Evolutionary conservation across 2,113 vertebrate genomes (phyloP), one percentile per base, ranked within the genome.

Genomic region (Tragelaphus scriptus): DNA sequence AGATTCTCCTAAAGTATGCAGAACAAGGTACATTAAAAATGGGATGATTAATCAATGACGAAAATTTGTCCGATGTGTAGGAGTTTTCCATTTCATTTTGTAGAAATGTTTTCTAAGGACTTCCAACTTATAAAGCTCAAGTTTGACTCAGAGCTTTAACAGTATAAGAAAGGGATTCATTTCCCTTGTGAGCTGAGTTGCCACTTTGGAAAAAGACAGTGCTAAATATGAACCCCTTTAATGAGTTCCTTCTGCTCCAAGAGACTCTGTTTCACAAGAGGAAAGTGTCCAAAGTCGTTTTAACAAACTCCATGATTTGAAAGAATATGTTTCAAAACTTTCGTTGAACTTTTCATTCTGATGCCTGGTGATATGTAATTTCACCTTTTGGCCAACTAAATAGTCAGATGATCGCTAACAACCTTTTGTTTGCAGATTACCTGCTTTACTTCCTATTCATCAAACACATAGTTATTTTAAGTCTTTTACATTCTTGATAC

Each of bases 11-110:
- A 17, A 93, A 87, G 40, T 47, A 63, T 56, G 28, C 89, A 96
- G 86, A 96, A 93, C 44, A 91, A 96, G 86, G 53, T 61, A 44
- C 58, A 75, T 91, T 93, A 91, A 93, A 87, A 96, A 28, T 47
- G 0, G 16, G 85, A 93, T 96, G 94, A 95, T 36, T 30, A 53
- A 92, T 97, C 61, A 10, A 65, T 91, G 25, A 86, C 56, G 32
- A 94, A 93, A 55, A 87, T 91, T 82, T 92, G 49, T 71, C 44
- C 75, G 56, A 25, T 51, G 19, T 87, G 25, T 59, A 26, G 71
- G 44, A 88, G 40, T 68, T 96, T 96, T 96, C 56, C 36, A 59
- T 93, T 97, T 91, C 84, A 81, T 87, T 89, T 94, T 92, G 56
- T 79, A 40, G 26, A 96, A 97, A 90, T 94, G 16, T 94, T 95